These are phyloP conservation scores for Fukomys damarensis DNA, from an alignment of 2,113 vertebrate genomes.

Conservation along the genomic window DNA sequence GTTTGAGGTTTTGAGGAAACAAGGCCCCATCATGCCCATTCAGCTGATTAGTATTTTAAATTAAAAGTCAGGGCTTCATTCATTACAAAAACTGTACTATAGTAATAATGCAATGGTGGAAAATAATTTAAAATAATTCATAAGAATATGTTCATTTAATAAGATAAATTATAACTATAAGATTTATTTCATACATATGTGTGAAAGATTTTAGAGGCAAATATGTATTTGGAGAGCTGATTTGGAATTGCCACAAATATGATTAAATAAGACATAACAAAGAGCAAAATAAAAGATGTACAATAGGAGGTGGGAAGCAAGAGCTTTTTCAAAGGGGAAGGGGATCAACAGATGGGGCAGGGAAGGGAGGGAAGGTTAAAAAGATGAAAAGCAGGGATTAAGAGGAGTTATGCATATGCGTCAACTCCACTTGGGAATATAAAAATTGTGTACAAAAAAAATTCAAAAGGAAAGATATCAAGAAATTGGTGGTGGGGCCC, in stretches of 20 bases:
- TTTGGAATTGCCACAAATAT: neutral
- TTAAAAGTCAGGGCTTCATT: neutral
- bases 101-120: neutral
- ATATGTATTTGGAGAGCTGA: neutral
- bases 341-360: neutral
- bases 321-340: neutral
- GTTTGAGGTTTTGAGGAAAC: neutral
- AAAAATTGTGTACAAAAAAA: neutral
- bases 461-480: neutral
- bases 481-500: no score
- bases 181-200: neutral
- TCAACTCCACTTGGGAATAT: neutral
- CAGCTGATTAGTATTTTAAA: neutral
- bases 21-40: neutral
- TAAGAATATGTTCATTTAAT: neutral
- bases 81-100: neutral
- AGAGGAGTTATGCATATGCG: neutral
- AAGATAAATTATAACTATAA: slow-evolving; percentile 25
- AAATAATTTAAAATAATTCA: slow-evolving; percentile 41
- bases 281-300: neutral
- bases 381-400: neutral
- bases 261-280: neutral
- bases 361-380: neutral
- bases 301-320: neutral
- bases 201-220: slow-evolving; percentile 2